phyloP scores from a whole-genome alignment of 2,888 invertebrate species.

The Euphydryas editha region DNA sequence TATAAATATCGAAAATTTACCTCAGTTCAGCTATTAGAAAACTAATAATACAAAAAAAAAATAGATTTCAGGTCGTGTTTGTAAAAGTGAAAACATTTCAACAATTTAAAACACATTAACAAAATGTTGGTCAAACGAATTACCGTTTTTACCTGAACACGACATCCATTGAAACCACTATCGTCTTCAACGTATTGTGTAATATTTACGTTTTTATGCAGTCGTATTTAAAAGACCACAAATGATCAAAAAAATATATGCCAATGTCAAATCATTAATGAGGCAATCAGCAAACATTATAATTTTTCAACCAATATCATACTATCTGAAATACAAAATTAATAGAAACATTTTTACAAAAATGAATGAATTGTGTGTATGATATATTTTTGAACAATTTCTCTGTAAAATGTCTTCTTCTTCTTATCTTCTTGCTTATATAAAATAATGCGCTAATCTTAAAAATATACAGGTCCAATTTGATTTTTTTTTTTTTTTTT shows the following conservation, averaged over 20 bases:
- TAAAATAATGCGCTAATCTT: too few species aligned
- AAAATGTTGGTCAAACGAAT: constrained; percentile 20
- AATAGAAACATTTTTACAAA: too few species aligned
- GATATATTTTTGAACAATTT: too few species aligned
- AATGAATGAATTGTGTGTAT: too few species aligned
- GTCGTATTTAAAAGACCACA: not conserved
- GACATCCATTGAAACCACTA: constrained; percentile 18
- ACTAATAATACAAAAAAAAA: not conserved
- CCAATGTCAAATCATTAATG: not conserved
- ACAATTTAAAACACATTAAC: constrained; percentile 66
- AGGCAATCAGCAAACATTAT: not conserved
- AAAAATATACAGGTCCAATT: too few species aligned
- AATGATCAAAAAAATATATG: not conserved
- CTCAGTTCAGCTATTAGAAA: not conserved
- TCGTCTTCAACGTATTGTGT: constrained; percentile 16
- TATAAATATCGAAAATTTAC: too few species aligned
- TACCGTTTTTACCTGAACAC: constrained; percentile 2
- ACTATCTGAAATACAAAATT: too few species aligned
- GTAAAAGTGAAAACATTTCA: constrained; percentile 51
- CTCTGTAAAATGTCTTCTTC: too few species aligned
- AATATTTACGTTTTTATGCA: constrained; percentile 19
- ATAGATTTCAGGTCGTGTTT: constrained; percentile 18
- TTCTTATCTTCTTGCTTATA: too few species aligned
- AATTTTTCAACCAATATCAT: too few species aligned
- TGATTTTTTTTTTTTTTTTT: too few species aligned